Conservation (phyloP, 2,797 vertebrate genomes). For the Rhynchotus rufescens region DNA sequence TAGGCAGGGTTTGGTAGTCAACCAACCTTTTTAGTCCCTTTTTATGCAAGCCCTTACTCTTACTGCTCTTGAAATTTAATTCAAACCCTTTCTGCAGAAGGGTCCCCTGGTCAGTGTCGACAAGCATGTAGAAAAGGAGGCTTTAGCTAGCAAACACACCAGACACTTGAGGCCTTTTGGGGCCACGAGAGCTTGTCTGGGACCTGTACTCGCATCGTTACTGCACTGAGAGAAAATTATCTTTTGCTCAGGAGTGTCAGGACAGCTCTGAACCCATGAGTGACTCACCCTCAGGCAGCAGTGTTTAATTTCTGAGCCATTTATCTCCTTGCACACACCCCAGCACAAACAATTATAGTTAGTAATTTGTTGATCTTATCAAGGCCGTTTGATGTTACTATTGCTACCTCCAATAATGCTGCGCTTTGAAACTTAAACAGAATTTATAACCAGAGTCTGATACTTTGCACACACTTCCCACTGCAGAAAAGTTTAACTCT, state of each 20-base stretch:
- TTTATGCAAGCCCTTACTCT: not conserved
- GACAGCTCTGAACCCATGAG: conserved; percentile 52
- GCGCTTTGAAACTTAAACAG: conserved; percentile 69
- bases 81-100: not conserved
- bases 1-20: not conserved
- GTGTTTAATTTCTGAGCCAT: conserved; percentile 76
- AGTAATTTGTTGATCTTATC: conserved; percentile 78
- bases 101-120: not conserved
- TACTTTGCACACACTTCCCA: not conserved
- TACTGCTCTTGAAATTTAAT: not conserved
- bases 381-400: conserved; percentile 58
- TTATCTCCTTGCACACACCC: conserved; percentile 76
- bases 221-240: conserved; percentile 59
- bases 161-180: not conserved
- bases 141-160: not conserved
- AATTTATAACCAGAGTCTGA: conserved; percentile 48
- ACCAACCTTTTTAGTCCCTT: not conserved
- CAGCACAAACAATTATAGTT: conserved; percentile 78
- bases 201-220: conserved; percentile 52
- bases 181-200: not conserved
- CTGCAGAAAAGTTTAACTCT: conserved; percentile 48
- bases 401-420: conserved; percentile 42
- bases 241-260: conserved; percentile 56
- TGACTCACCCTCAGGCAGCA: conserved; percentile 55
- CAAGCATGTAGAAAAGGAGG: not conserved